Evolutionary conservation across 2,113 vertebrate species (phyloP), one percentile per base, ranked within the genome.

Genomic region (Balaeniceps rex): DNA sequence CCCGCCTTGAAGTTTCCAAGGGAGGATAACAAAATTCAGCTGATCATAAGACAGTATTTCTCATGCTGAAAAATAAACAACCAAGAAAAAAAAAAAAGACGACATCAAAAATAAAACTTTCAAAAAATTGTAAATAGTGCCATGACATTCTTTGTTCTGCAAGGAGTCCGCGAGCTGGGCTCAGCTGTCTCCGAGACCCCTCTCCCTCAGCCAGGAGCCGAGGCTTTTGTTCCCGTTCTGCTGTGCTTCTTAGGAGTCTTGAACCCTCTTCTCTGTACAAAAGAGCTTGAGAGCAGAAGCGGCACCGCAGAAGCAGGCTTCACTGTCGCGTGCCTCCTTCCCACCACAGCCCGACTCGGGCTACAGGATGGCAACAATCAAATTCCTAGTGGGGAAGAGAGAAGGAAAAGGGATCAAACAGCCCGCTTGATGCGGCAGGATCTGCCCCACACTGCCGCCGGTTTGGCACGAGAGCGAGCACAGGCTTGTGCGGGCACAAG

Each of bases 61-160:
- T 94, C 97, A 88, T 96, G 91, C 72, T 49, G 91, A 85, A 92
- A 92, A 95, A 95, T 26, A 24, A 87, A 87, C 75, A 57, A 51
- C 13, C 21, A 87, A 89, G 87, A 97, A 83, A 46, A 47, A 38
- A 34, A 42, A 38, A 93, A 82, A 81, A 34, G 21, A 38, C 38
- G 51, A 95, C 63, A 65, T 83, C 66, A 95, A 95, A 98, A 98
- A 95, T 68, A 93, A 95, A 97, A 85, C 77, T 93, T 95, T 90
- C 69, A 6, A 65, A 92, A 96, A 87, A 4, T 44, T 5, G 77
- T 44, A 74, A 94, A 96, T 91, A 97, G 98, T 97, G 97, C 97
- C 91, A 7, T 74, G 97, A 98, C 98, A 96, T 98, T 97, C 97
- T 94, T 92, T 93, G 97, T 97, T 92, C 97, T 61, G 66, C 78